Conservation (phyloP, 1,140 invertebrate species). For the Diorhabda carinulata region DNA sequence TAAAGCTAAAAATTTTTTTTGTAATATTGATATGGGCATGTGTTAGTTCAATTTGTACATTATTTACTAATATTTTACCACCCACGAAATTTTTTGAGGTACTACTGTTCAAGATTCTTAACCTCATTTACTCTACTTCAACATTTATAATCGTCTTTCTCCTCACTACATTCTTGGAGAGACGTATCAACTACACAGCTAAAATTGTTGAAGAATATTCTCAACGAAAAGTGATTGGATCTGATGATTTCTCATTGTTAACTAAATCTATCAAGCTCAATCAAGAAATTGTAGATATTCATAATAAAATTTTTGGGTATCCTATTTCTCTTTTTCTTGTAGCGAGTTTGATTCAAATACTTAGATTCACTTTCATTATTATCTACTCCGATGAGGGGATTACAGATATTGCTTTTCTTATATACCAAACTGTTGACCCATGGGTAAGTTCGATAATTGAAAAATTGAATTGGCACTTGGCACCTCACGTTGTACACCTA, state of each 20-base stretch:
- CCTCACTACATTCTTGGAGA: not conserved
- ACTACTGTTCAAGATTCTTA: not conserved
- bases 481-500: no score
- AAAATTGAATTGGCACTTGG: no score
- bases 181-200: not conserved
- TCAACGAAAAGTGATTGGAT: not conserved
- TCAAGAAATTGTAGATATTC: not conserved
- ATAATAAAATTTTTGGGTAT: not conserved
- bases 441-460: no score
- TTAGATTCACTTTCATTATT: not conserved
- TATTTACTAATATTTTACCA: not conserved
- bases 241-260: not conserved
- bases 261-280: not conserved
- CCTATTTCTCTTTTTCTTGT: not conserved
- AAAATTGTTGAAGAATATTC: not conserved
- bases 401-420: no score
- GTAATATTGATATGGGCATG: not conserved
- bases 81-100: not conserved
- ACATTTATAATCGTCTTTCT: not conserved
- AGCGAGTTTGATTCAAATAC: not conserved
- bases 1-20: not conserved
- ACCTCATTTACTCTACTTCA: not conserved
- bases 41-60: not conserved
- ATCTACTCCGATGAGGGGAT: not conserved
- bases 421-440: no score